Evolutionary conservation across 2,888 invertebrate species (phyloP), one percentile per base, ranked within the genome.

Genomic region (Drosophila kokeensis): DNA sequence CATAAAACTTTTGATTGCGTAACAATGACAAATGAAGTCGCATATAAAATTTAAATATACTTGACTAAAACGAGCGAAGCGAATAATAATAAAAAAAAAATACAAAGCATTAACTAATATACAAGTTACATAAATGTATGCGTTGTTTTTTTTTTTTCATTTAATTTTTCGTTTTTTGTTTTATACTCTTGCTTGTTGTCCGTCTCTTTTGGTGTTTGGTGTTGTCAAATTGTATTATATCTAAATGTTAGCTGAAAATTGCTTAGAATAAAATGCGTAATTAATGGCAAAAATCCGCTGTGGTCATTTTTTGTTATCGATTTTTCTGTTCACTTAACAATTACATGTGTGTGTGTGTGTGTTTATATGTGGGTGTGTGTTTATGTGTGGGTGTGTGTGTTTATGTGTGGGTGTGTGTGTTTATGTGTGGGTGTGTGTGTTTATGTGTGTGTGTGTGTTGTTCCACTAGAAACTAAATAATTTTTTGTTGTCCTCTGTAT

Each of bases 231-330:
- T 52, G 42, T 50, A 48, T 75, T 69, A 63, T 38, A 58, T 76
- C 63, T 76, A 72, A 80, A 61, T 66, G 49, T 77, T 81, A 77
- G 70, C 82, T 63, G 74, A 84, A 69, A 75, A 73, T 72, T 57
- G 83, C 83, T 87, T 88, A 85, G 62, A 69, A 71, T 73, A 77
- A 85, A 85, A 87, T 87, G 89, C 89, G 89, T 79, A 81, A 81
- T 77, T 87, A 89, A 85, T 85, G 85, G 85, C 85, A 85, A 88
- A 86, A 83, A 81, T 87, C 73, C 70, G 82, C 76, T 76, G 65
- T 81, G 74, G 73, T 83, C 66, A 86, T 72, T 72, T 69, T 61
- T 53, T 62, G 73, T 79, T 69, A 32, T 69, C 50, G 30, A 50
- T 65, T 27, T 57, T 24, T 64, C 49, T 58, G 50, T 55, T 65